These are phyloP conservation scores for Rhinogobio ventralis DNA, from an alignment of 2,797 vertebrate species.

Conservation along the genomic window DNA sequence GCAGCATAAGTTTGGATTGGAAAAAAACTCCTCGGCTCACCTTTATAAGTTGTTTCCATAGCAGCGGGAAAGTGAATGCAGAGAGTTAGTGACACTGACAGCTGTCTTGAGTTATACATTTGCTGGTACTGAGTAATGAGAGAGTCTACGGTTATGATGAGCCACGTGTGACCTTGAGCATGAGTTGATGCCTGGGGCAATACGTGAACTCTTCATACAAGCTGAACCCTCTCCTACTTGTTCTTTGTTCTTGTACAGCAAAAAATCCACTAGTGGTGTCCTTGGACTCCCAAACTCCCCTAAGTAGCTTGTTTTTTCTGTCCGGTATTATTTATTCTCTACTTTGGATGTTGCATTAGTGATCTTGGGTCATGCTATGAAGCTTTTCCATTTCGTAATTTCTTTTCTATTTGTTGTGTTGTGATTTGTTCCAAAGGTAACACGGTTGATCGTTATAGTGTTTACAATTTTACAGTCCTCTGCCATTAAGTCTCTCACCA, in stretches of 20 bases:
- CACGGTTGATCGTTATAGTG: not conserved
- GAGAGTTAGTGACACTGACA: conserved; percentile 43
- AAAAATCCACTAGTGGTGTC: conserved; percentile 9
- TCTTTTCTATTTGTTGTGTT: not conserved
- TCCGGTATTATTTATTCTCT: not conserved
- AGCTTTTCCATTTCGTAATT: not conserved
- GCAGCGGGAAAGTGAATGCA: conserved; percentile 37
- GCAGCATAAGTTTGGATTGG: not conserved
- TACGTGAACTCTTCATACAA: conserved; percentile 17
- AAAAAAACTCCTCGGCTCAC: conserved; percentile 37
- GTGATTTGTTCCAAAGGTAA: not conserved
- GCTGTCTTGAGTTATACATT: conserved; percentile 32
- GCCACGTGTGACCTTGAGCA: conserved; percentile 30
- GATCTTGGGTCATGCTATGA: not conserved
- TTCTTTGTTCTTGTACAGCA: not conserved
- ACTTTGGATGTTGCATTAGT: conserved; percentile 7
- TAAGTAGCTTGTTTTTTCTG: conserved; percentile 22
- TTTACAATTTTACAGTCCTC: not conserved
- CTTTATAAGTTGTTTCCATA: conserved; percentile 46
- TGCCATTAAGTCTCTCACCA: not conserved
- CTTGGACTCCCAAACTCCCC: conserved; percentile 17
- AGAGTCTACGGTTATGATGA: conserved; percentile 13
- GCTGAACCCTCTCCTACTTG: not conserved
- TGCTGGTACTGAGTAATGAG: conserved; percentile 29
- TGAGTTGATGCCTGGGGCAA: conserved; percentile 10